Percentiles rank a stretch among this genome's conserved stretches.
These are phyloP conservation scores for Mustela lutreola DNA, from an alignment of 2,113 vertebrate species.

Conservation along the genomic window DNA sequence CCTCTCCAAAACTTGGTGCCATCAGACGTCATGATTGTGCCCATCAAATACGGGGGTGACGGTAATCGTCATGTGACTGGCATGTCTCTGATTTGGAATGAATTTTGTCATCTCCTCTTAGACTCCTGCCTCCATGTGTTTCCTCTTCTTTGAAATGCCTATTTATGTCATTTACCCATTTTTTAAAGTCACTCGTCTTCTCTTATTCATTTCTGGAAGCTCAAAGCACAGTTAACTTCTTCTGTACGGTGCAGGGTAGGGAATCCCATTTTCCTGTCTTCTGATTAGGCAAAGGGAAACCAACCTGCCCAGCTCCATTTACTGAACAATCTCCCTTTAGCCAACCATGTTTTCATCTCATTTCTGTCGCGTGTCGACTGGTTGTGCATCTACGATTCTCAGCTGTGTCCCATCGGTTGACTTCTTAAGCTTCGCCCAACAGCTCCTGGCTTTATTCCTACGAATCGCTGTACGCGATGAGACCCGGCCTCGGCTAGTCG, in stretches of 20 bases:
- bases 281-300: neutral
- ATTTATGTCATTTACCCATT: neutral
- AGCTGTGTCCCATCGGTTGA: neutral
- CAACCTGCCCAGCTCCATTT: neutral
- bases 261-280: neutral
- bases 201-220: neutral
- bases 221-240: neutral
- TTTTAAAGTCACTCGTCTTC: neutral
- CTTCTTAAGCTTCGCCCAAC: accelerated
- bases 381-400: too few relatives aligned
- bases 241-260: neutral
- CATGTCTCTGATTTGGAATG: neutral
- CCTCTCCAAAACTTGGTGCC: neutral
- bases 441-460: neutral
- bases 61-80: accelerated
- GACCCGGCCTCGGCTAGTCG: accelerated
- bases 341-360: neutral
- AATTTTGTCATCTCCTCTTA: neutral
- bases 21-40: neutral
- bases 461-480: accelerated
- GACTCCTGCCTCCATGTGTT: neutral
- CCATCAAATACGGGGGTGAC: neutral
- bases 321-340: neutral
- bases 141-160: neutral
- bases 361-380: accelerated